Percentiles rank a stretch among this genome's conserved stretches.
These are phyloP conservation scores for Mythimna impura DNA, from an alignment of 2,888 invertebrate genomes.

Conservation along the genomic window DNA sequence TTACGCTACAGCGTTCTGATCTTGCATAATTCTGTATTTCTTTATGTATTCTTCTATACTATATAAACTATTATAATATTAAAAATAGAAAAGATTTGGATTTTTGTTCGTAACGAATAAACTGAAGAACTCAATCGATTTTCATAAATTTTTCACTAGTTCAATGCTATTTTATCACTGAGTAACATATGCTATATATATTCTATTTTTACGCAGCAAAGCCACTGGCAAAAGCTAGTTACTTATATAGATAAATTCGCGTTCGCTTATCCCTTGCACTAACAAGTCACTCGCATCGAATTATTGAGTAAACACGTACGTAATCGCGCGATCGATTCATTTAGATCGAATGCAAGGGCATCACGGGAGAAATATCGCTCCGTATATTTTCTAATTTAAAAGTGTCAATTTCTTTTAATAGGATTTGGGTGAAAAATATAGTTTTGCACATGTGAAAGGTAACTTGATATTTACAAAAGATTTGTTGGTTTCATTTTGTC, in stretches of 20 bases:
- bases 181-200: too few relatives aligned
- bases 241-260: slow-evolving; percentile 48
- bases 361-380: slow-evolving; percentile 79
- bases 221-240: too few relatives aligned
- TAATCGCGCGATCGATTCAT: slow-evolving; percentile 87
- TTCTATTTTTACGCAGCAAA: too few relatives aligned
- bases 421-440: slow-evolving; percentile 71
- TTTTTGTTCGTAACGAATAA: too few relatives aligned
- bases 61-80: too few relatives aligned
- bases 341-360: slow-evolving; percentile 84
- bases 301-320: slow-evolving; percentile 90
- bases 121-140: too few relatives aligned
- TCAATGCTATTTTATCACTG: too few relatives aligned
- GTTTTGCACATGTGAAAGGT: slow-evolving; percentile 33
- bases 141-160: too few relatives aligned
- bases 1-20: background rate
- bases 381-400: slow-evolving; percentile 80
- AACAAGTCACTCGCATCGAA: slow-evolving; percentile 83
- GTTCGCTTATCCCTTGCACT: slow-evolving; percentile 65
- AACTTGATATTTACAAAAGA: slow-evolving; percentile 23
- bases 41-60: too few relatives aligned
- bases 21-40: too few relatives aligned
- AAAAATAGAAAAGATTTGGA: too few relatives aligned
- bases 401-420: slow-evolving; percentile 80
- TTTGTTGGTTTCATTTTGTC: slow-evolving; percentile 4